phyloP scores from a whole-genome alignment of 2,888 invertebrate genomes.

The Amiota mariae region DNA sequence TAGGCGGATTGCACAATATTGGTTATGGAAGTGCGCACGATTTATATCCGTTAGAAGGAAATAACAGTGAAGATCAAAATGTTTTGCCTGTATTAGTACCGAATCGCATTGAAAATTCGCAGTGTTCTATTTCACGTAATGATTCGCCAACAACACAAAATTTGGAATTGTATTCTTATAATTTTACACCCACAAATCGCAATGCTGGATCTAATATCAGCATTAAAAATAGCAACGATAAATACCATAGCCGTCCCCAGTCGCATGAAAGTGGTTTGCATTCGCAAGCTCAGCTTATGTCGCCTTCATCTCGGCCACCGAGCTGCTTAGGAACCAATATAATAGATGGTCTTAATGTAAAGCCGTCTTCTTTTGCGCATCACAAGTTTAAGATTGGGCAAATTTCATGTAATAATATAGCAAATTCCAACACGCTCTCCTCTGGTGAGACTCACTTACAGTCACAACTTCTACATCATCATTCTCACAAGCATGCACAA shows the following conservation, averaged over 20 bases:
- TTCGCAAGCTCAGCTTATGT: conserved; percentile 47
- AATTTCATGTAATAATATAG: conserved; percentile 57
- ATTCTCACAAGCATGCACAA: conserved; percentile 37
- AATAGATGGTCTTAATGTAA: conserved; percentile 60
- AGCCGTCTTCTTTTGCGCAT: conserved; percentile 71
- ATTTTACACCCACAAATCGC: conserved; percentile 62
- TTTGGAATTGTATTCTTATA: conserved; percentile 65
- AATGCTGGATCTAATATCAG: conserved; percentile 41
- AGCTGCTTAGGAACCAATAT: conserved; percentile 45
- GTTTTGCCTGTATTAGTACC: conserved; percentile 39
- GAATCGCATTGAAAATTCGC: conserved; percentile 59
- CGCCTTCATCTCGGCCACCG: conserved; percentile 61
- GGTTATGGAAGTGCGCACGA: conserved; percentile 41
- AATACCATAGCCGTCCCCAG: conserved; percentile 68
- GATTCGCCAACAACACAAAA: conserved; percentile 60
- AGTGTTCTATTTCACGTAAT: conserved; percentile 66
- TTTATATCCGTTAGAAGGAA: conserved; percentile 55
- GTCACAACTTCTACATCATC: conserved; percentile 41
- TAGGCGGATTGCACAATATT: conserved; percentile 51
- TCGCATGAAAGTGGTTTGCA: conserved; percentile 66
- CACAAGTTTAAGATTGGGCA: conserved; percentile 72
- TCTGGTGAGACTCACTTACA: neutral
- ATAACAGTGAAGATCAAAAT: conserved; percentile 53
- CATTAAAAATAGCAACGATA: conserved; percentile 52
- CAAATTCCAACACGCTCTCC: conserved; percentile 28